Evolutionary conservation across 2,797 vertebrate species (phyloP), one percentile per base, ranked within the genome.

Genomic region (Tokudaia tokunoshimensis): DNA sequence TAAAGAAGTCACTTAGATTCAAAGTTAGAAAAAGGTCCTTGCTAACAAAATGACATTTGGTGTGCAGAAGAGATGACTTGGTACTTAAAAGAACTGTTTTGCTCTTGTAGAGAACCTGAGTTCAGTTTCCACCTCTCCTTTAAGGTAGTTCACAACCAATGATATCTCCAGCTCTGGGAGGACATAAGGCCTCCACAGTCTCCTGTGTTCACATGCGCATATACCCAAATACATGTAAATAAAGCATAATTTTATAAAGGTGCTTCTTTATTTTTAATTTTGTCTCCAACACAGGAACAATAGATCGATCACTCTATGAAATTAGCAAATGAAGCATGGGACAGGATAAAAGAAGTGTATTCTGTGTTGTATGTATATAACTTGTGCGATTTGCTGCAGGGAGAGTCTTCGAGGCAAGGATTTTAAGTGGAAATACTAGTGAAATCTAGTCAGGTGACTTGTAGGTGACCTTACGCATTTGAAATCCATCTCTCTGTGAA

Each of bases 391-490:
- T 88, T 83, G 65, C 57, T 91, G 14, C 70, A 92, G 8, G 22
- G 29, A 94, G 44, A 96, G 92, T 70, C 76, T 85, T 14, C 7
- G 12, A 93, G 65, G 65, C 44, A 94, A 95, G 80, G n/a, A 50
- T 91, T 92, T 95, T 75, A 41, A n/a, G 79, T 92, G 86, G 34
- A 95, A 94, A 94, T 83, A 84, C 83, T 70, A 87, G 44, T 92
- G 47, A 96, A 92, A 84, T 93, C 44, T 37, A 79, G 59, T 91
- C 84, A 52, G 88, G 81, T 93, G 61, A 55, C 37, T 78, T 91
- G 26, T 41, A 95, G 95, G 63, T 88, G 93, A 96, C 0, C 29
- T 78, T 70, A 72, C 91, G 24, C 93, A 81, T 94, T 97, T 79
- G 61, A 89, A 94, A 94, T 96, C 86, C 57, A 89, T 75, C 37